A percentile compares a stretch with the other conserved stretches of the same genome.
Conservation (phyloP, 2,888 invertebrate species). For the Ormyrus thymus region DNA sequence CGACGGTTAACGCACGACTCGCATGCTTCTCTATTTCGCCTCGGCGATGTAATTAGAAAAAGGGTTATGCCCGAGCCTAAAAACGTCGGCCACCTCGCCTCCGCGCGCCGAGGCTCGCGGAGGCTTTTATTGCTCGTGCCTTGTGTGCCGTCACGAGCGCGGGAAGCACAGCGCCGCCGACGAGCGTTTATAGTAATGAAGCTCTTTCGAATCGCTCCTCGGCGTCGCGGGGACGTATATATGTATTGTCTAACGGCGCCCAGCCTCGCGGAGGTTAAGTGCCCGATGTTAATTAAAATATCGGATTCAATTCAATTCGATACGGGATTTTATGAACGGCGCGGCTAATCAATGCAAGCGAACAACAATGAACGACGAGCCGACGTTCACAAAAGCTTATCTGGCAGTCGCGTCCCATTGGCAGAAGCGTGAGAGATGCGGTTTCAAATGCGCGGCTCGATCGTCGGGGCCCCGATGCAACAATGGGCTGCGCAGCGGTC, state of each 20-base stretch:
- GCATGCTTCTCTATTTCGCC: conserved; percentile 1
- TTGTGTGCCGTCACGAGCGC: background rate
- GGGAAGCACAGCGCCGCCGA: background rate
- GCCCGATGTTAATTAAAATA: no score
- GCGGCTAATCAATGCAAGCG: no score
- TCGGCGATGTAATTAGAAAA: conserved; percentile 40
- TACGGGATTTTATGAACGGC: no score
- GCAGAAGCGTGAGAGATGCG: no score
- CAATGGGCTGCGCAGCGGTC: background rate
- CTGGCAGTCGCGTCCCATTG: no score
- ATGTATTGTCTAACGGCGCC: no score
- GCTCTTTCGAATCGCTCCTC: no score
- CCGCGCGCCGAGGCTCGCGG: background rate
- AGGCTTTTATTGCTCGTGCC: conserved; percentile 10
- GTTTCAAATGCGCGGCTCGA: conserved; percentile 16
- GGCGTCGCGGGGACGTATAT: no score
- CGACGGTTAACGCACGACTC: conserved; percentile 41
- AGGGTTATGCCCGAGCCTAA: conserved; percentile 33
- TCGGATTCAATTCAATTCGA: no score
- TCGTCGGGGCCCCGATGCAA: background rate
- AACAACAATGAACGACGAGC: no score
- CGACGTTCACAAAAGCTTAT: no score
- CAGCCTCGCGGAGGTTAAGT: no score
- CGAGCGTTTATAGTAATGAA: conserved; percentile 26
- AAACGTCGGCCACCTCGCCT: conserved; percentile 10